phyloP scores from a whole-genome alignment of 1,140 invertebrate species.

The Colletes latitarsis region DNA sequence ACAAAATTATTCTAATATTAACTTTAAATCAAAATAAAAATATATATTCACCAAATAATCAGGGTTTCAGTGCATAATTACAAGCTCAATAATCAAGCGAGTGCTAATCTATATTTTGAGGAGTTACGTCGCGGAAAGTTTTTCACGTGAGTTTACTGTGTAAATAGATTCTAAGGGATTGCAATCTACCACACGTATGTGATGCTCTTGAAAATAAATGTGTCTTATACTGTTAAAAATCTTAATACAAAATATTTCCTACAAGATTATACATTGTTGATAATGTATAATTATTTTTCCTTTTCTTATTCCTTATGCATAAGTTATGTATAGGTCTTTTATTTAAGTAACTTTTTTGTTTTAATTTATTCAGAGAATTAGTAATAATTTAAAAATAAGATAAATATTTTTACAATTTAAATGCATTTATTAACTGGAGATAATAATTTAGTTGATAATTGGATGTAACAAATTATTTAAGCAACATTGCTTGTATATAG shows the following conservation, averaged over 20 bases:
- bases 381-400: background rate
- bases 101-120: slow-evolving; percentile 34
- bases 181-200: slow-evolving; percentile 56
- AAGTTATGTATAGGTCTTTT: background rate
- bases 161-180: slow-evolving; percentile 61
- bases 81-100: slow-evolving; percentile 25
- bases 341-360: background rate
- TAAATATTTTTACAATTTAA: background rate
- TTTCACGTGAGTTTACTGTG: slow-evolving; percentile 45
- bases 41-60: background rate
- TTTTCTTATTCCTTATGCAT: slow-evolving; percentile 18
- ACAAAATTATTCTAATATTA: background rate
- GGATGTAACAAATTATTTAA: background rate
- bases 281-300: slow-evolving; percentile 49
- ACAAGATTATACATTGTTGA: slow-evolving; percentile 58
- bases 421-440: background rate
- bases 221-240: slow-evolving; percentile 75
- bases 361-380: background rate
- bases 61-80: slow-evolving; percentile 15
- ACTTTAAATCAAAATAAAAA: background rate
- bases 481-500: slow-evolving; percentile 11
- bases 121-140: slow-evolving; percentile 25
- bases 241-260: slow-evolving; percentile 32
- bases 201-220: slow-evolving; percentile 76
- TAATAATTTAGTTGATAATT: background rate